Percentiles rank a stretch among this genome's conserved stretches.
These are phyloP conservation scores for Epinotia ramella DNA, from an alignment of 2,888 invertebrate species.

Conservation along the genomic window DNA sequence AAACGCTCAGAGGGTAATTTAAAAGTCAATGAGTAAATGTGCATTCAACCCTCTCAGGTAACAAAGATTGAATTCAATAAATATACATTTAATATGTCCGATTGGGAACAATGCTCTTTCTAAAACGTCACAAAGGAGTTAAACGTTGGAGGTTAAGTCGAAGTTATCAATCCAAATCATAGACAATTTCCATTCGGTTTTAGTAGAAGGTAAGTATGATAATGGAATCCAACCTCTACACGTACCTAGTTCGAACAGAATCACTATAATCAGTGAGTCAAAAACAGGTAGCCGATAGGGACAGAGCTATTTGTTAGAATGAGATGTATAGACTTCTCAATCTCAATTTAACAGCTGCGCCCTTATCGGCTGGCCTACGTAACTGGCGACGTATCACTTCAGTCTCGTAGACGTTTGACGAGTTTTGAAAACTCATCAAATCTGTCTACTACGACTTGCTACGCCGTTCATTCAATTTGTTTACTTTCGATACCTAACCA, in stretches of 20 bases:
- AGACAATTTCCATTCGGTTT: background rate
- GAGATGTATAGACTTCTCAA: background rate
- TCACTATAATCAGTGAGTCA: background rate
- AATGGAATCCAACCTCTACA: background rate
- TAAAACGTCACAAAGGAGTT: background rate
- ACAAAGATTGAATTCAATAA: background rate
- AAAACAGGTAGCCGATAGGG: background rate
- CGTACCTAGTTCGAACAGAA: background rate
- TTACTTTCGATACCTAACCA: background rate
- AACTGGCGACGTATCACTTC: constrained; percentile 6
- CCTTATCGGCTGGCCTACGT: background rate
- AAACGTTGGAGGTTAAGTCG: background rate
- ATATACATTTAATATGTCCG: too few relatives aligned
- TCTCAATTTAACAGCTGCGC: background rate
- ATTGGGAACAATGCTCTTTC: too few relatives aligned
- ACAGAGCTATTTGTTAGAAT: background rate
- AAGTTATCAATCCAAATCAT: background rate
- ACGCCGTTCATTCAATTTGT: constrained; percentile 7
- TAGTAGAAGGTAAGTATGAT: background rate
- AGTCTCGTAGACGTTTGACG: constrained; percentile 15
- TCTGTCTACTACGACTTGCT: constrained; percentile 27
- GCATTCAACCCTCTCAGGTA: background rate
- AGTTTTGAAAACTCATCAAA: constrained; percentile 29
- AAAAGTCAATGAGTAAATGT: background rate
- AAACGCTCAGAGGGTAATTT: constrained; percentile 22